A percentile compares a stretch with the other conserved stretches of the same genome.
Conservation (phyloP, 2,888 invertebrate species). For the Plebejus argus region DNA sequence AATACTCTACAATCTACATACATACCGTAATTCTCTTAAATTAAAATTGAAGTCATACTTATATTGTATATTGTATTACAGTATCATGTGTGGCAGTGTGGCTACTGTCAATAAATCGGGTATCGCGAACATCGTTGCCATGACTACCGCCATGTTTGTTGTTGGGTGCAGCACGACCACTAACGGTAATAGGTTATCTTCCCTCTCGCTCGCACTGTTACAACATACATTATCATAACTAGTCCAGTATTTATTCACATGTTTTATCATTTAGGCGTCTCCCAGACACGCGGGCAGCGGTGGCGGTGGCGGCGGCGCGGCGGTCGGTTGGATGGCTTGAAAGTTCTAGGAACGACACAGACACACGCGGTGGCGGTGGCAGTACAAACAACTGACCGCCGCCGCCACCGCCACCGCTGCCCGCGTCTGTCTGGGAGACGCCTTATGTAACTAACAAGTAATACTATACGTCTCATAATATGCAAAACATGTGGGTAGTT, state of each 20-base stretch:
- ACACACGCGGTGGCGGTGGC: too few relatives aligned
- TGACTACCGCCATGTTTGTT: constrained; percentile 14
- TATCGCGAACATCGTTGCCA: constrained; percentile 14
- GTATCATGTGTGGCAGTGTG: background rate
- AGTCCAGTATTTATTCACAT: constrained; percentile 11
- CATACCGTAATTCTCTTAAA: too few relatives aligned
- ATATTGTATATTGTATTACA: too few relatives aligned
- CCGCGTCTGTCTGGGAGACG: too few relatives aligned
- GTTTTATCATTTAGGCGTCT: background rate
- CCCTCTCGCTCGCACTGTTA: constrained; percentile 55
- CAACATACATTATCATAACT: constrained; percentile 29
- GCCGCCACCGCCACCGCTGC: too few relatives aligned
- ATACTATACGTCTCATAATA: background rate
- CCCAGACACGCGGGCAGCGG: too few relatives aligned
- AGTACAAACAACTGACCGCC: too few relatives aligned
- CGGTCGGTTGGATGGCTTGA: too few relatives aligned
- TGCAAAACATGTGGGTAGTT: background rate
- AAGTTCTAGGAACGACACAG: too few relatives aligned
- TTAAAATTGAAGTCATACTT: too few relatives aligned
- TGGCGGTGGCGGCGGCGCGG: too few relatives aligned
- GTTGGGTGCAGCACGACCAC: constrained; percentile 44
- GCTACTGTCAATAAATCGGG: background rate
- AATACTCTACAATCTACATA: too few relatives aligned
- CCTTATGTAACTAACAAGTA: constrained; percentile 8
- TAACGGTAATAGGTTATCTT: constrained; percentile 65